A percentile compares a stretch with the other conserved stretches of the same genome.
Conservation (phyloP, 2,113 vertebrate genomes). For the Panthera leo region DNA sequence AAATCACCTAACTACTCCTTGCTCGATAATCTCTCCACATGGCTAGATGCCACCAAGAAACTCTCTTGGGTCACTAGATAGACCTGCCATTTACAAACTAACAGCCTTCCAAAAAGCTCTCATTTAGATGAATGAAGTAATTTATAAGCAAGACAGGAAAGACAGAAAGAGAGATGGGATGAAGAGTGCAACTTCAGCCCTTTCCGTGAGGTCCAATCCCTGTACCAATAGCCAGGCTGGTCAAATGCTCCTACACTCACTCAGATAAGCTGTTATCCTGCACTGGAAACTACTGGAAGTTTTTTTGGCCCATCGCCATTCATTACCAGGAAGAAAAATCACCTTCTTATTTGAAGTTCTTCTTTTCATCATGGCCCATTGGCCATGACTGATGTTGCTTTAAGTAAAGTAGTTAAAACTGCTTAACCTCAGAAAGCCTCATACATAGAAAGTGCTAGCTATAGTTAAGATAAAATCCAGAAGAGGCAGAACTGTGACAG, state of each 20-base stretch:
- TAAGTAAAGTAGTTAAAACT: slow-evolving; percentile 67
- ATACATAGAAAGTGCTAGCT: not conserved
- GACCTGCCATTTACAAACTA: slow-evolving; percentile 46
- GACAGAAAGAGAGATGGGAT: slow-evolving; percentile 48
- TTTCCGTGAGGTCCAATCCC: not conserved
- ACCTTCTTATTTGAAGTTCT: slow-evolving; percentile 21
- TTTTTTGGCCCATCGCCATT: not conserved
- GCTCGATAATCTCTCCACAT: not conserved
- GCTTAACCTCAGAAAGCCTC: slow-evolving; percentile 24
- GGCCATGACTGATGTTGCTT: slow-evolving; percentile 55
- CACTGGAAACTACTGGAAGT: not conserved
- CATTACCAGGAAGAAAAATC: slow-evolving; percentile 55
- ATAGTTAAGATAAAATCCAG: slow-evolving; percentile 5
- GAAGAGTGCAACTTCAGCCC: slow-evolving; percentile 40
- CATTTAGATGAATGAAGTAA: slow-evolving; percentile 64
- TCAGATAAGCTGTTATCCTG: not conserved
- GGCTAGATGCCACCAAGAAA: not conserved
- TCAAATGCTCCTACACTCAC: not conserved
- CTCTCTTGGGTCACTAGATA: not conserved
- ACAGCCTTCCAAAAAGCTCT: slow-evolving; percentile 15
- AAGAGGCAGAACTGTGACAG: not conserved
- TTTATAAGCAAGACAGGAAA: slow-evolving; percentile 40
- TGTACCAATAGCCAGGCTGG: not conserved
- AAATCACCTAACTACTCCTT: not conserved
- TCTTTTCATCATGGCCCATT: slow-evolving; percentile 53